A percentile compares a stretch with the other conserved stretches of the same genome.
These are phyloP conservation scores for Stomatorhinus walkeri DNA, from an alignment of 2,797 vertebrate species.

Conservation along the genomic window DNA sequence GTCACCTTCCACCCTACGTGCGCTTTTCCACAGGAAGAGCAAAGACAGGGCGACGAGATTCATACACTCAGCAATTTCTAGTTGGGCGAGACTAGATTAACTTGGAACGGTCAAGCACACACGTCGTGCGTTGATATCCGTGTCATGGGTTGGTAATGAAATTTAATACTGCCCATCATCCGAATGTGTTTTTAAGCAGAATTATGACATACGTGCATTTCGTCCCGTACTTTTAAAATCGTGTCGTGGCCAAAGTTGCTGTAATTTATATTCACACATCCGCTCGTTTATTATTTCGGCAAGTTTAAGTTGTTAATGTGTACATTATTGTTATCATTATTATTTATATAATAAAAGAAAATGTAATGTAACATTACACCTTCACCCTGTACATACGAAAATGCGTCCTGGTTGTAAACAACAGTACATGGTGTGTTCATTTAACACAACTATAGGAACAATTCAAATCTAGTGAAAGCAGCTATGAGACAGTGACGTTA, in stretches of 20 bases:
- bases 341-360: neutral
- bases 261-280: neutral
- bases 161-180: neutral
- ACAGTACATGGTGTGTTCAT: neutral
- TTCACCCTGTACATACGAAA: neutral
- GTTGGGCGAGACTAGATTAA: neutral
- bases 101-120: neutral
- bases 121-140: neutral
- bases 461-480: neutral
- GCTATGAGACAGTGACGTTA: neutral
- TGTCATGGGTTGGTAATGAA: neutral
- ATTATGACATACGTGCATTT: neutral
- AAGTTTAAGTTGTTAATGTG: neutral
- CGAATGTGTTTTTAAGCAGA: neutral
- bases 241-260: neutral
- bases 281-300: neutral
- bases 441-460: neutral
- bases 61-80: neutral
- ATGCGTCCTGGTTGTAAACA: neutral
- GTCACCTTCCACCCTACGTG: neutral
- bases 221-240: neutral
- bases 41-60: neutral
- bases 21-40: conserved; percentile 18
- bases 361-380: neutral
- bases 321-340: neutral